These are phyloP conservation scores for Leptopilina boulardi DNA, from an alignment of 1,140 invertebrate species.

Conservation along the genomic window DNA sequence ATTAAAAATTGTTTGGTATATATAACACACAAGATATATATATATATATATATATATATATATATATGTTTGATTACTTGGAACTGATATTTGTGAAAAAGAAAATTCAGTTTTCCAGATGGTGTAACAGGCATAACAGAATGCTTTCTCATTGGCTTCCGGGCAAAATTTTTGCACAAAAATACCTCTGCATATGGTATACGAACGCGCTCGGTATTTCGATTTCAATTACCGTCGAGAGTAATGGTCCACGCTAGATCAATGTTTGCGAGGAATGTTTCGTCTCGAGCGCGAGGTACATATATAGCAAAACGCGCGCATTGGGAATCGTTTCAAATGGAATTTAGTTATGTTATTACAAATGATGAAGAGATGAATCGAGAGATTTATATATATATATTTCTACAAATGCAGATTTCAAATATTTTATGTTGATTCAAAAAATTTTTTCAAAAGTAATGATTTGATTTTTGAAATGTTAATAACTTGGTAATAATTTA, in stretches of 20 bases:
- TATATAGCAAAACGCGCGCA: too few species aligned
- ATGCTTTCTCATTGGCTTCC: not conserved
- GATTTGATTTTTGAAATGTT: too few species aligned
- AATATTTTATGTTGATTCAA: not conserved
- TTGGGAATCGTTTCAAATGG: not conserved
- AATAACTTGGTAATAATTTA: too few species aligned
- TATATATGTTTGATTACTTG: too few species aligned
- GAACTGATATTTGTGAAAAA: not conserved
- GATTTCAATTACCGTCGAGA: constrained; percentile 25
- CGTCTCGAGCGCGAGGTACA: constrained; percentile 15
- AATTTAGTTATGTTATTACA: not conserved
- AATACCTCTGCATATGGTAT: constrained; percentile 3
- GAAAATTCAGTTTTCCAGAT: not conserved
- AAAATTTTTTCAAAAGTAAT: not conserved
- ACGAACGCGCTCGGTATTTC: not conserved
- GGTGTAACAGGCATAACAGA: not conserved
- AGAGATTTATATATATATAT: too few species aligned
- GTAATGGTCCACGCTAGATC: constrained; percentile 13
- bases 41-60: too few species aligned
- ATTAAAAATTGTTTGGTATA: too few species aligned
- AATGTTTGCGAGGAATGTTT: constrained; percentile 30
- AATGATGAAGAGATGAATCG: not conserved
- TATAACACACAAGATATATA: too few species aligned
- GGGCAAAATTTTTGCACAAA: not conserved
- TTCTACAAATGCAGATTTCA: not conserved